Evolutionary conservation across 2,113 vertebrate species (phyloP), one percentile per base, ranked within the genome.

Genomic region (Crotalus helleri): DNA sequence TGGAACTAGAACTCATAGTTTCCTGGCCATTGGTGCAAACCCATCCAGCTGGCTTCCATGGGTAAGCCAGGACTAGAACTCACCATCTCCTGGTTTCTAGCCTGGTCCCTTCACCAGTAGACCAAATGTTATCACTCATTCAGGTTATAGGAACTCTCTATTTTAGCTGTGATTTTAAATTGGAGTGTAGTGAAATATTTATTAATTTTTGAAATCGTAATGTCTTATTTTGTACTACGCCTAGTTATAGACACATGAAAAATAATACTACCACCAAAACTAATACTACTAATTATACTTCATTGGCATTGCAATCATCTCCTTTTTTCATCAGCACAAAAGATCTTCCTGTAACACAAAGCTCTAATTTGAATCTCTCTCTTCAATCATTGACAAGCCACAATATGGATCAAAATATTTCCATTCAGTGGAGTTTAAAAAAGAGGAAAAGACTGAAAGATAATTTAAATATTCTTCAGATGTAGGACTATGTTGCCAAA

Each of bases 361-460:
- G 58, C 15, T 69, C 0, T 85, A 55, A 92, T 92, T 85, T 92
- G 74, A 1, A 29, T 11, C 89, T 95, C 91, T n/a, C 85, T 1
- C 86, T n/a, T 1, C 3, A 21, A 21, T 26, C 54, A 4, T 90
- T 39, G 93, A 19, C 90, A 87, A 57, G 44, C 1, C n/a, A n/a
- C 24, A 61, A 89, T 90, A 91, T 49, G 2, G 0, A 39, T 89
- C 0, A 5, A 64, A 74, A 10, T 94, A 81, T 88, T 94, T 94
- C 2, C 0, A 21, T 57, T 85, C 0, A 0, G 15, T 91, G 44
- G 5, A 88, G 4, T 91, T 29, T 19, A 10, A 17, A 33, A 55
- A 92, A 58, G 91, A 24, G 5, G 10, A 46, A 93, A 85, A 94
- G 51, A 21, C n/a, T 81, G 92, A 46, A 87, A 89, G 51, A 53